Base-by-base conservation (phyloP, 2,888 invertebrate species). In the Euzophera pinguis region DNA sequence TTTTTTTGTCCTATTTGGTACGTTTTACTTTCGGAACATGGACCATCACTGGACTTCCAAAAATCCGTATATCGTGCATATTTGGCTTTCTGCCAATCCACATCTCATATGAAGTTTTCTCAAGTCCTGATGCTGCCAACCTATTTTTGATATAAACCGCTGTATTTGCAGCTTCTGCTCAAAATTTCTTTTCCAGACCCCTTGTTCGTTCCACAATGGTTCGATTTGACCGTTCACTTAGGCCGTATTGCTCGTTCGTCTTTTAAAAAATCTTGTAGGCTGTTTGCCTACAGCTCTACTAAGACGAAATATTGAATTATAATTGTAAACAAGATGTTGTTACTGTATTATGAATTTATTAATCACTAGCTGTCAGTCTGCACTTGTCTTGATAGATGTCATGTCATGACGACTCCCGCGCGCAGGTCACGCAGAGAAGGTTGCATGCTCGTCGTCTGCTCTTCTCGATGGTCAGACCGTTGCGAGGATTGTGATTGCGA, bases 21-120 rank as follows among this genome's bases (percentile, higher is more conserved):
- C 71, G 56, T 52, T 64, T 69, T 52, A 75, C 62, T 56, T 76
- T 69, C 0, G 77, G 73, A 42, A 78, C 58, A 53, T 77, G 73
- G n/a, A 64, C 65, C 58, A 67, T 67, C 9, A 68, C 75, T 27
- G 61, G 52, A 13, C 62, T 59, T 12, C 79, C 81, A 67, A 84
- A 83, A n/a, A 69, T 60, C 50, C 61, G 62, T n/a, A 82, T 49
- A 14, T 72, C 60, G 37, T 56, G 47, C 1, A 54, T 1, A n/a
- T 54, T 17, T 3, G 54, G 54, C 3, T 54, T 47, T 8, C 2
- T 1, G 6, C 54, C 54, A 43, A 42, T 42, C 51, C 51, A 51
- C 32, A 0, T 4, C 38, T 54, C 54, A 5, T 48, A 37, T 9
- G 54, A 51, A 5, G 51, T 54, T 9, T 22, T 27, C n/a, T 37